Evolutionary conservation across 2,888 invertebrate genomes (phyloP), one percentile per base, ranked within the genome.

Genomic region (Atherix ibis): DNA sequence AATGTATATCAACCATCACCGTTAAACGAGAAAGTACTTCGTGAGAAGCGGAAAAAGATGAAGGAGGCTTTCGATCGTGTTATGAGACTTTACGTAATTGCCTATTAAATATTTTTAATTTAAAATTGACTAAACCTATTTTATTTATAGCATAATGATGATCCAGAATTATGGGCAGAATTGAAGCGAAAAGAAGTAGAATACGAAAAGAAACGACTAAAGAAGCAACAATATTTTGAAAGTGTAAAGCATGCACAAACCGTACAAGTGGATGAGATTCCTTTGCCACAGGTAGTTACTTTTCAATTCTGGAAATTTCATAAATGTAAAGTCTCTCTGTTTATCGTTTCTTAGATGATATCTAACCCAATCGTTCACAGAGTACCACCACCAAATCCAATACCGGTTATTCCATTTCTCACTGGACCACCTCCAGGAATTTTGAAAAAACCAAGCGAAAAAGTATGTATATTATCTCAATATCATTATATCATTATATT

Each of bases 201-300:
- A 43, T 95, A 97, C 63, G 92, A 95, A 52, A 81, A 84, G 51
- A 74, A 84, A 45, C 67, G 89, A 44, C 72, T 80, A 40, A 80
- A 85, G 56, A 67, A 94, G 41, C 85, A 92, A 37, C 79, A 85
- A 17, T 92, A 89, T 56, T 94, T 79, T 60, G 94, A 95, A 56
- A 89, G 94, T 37, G 94, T 95, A 1, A 83, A 84, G 53, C 85
- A 85, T 59, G 94, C 95, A 0, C 92, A 95, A 54, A 82, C 87
- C 48, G 94, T 95, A 1, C 80, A 87, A 63, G 73, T 95, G 3
- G 92, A 94, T 58, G 92, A 94, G 61, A 95, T 95, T 58, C 94
- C 94, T 3, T 58, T 95, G 37, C 94, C 94, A 39, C 36, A 36
- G 18, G 25, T 36, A 10, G 18, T 25, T 2, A 31, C 34, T 22